These are phyloP conservation scores for Gnathonemus longibarbis DNA, from an alignment of 2,113 vertebrate genomes.

Conservation along the genomic window DNA sequence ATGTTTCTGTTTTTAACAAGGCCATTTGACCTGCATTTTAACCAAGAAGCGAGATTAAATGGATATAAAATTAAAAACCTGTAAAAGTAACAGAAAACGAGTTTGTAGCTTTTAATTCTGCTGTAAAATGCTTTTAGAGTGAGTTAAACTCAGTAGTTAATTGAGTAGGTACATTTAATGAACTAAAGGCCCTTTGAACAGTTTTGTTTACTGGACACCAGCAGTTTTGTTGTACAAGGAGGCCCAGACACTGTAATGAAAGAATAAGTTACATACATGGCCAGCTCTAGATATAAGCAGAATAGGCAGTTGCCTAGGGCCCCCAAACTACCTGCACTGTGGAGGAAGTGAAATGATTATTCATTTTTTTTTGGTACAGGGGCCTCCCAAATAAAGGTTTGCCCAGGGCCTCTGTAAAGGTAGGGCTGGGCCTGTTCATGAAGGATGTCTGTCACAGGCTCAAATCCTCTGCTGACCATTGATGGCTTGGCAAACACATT, in stretches of 20 bases:
- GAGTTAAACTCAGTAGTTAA: neutral
- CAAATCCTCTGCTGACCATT: neutral
- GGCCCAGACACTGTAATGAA: too few relatives aligned
- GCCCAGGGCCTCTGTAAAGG: neutral
- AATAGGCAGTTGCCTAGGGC: too few relatives aligned
- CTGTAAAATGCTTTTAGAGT: neutral
- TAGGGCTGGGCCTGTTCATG: neutral
- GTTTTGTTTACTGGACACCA: neutral
- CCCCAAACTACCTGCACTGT: too few relatives aligned
- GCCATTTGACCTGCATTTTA: neutral
- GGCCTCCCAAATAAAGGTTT: neutral
- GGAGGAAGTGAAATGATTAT: too few relatives aligned
- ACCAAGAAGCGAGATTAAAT: neutral
- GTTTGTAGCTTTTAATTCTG: neutral
- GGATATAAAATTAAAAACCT: neutral
- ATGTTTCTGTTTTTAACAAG: neutral
- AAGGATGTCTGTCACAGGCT: neutral
- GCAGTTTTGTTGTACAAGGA: neutral
- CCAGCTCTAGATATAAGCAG: too few relatives aligned
- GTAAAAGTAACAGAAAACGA: neutral
- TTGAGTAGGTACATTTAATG: neutral
- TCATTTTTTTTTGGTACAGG: neutral
- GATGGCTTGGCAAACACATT: neutral
- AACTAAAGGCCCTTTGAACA: neutral
- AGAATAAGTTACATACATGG: too few relatives aligned